Evolutionary conservation across 37 sponge, comb jelly and placozoan species (phyloP), one percentile per base, ranked within the genome.

Genomic region (Dysidea cf. avara): DNA sequence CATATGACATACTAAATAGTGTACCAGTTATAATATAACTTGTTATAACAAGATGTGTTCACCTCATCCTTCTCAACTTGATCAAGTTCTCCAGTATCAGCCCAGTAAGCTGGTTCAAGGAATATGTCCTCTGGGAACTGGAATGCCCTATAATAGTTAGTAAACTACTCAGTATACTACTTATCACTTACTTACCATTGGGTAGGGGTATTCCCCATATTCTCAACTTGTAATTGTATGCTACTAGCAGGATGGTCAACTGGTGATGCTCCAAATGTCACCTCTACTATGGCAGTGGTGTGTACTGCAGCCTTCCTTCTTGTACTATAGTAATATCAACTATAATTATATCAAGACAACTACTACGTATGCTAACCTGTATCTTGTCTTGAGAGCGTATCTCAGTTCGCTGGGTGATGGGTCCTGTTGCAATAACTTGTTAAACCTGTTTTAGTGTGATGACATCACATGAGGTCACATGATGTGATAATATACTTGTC

Each of bases 51-150:
- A 9, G 25, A 74, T 2, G 32, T 53, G 53, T 61, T 18, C 29
- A 81, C 64, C 54, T 97, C 92, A 43, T 89, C 86, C 20, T 52
- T 64, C 61, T 91, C 96, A 24, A 69, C 61, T 21, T 74, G 81
- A 53, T 94, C 85, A 74, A 90, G 52, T 25, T 81, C 68, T 13
- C 82, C 92, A 32, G 77, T 84, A 30, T 97, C 87, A 16, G 99
- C 95, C 99, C 99, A 97, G 59, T 83, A 91, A 49, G 91, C 99
- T 60, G 95, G 92, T 67, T 97, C 99, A 37, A 97, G 75, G 57
- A 83, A 78, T 75, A 97, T 66, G 51, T 97, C 99, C 38, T 58
- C 78, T 28, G 99, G 95, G 61, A 94, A 88, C 76, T 86, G 87
- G 82, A 93, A 97, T 0, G 81, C 94, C 87, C 90, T 85, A 52